Conservation (phyloP, 1,140 invertebrate species). For the Sogatella furcifera region DNA sequence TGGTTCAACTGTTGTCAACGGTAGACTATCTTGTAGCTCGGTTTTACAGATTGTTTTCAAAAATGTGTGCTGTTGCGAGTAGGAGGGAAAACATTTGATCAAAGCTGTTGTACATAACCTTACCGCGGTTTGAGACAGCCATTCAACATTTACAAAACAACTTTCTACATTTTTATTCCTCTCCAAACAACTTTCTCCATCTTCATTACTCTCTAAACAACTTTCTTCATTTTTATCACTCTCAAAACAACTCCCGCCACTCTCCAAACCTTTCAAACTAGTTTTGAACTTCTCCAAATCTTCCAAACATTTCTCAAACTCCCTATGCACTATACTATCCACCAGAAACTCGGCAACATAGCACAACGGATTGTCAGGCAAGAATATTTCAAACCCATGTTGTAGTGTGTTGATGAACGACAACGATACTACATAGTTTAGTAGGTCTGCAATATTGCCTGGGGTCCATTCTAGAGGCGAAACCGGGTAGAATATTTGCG, state of each 20-base stretch:
- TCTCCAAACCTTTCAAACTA: no score
- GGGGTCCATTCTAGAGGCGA: neutral
- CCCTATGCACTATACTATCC: no score
- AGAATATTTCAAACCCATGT: neutral
- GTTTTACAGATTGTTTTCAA: neutral
- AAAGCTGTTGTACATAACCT: neutral
- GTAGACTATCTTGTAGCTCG: neutral
- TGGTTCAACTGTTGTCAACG: neutral
- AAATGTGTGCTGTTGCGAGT: neutral
- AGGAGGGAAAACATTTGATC: neutral
- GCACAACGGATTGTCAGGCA: neutral
- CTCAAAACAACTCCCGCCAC: no score
- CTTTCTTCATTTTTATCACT: no score
- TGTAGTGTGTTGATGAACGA: neutral
- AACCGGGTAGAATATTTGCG: neutral
- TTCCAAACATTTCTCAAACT: no score
- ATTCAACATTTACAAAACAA: neutral
- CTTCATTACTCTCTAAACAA: no score
- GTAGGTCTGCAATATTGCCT: neutral
- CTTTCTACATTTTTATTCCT: no score
- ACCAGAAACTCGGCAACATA: no score
- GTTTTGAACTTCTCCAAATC: no score
- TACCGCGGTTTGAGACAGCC: neutral
- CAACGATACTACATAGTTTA: neutral
- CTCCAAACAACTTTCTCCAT: no score